Evolutionary conservation across 2,888 invertebrate species (phyloP).

Genomic region (Eilema sororculum): DNA sequence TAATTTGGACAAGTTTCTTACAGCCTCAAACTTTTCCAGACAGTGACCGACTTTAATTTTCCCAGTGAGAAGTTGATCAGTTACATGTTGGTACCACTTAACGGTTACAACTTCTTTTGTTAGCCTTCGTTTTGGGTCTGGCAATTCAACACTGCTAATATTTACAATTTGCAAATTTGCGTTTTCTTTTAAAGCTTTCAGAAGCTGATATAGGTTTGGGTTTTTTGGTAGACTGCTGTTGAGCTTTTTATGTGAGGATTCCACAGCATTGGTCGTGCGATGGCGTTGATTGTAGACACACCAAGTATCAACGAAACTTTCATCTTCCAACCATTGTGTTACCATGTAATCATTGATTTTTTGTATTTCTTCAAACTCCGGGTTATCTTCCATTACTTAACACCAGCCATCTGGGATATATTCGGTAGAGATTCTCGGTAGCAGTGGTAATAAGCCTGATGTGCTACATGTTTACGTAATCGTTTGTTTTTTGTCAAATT

Average conservation of each 20-base stretch:
- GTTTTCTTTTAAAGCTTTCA: constrained; percentile 31
- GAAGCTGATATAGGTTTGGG: constrained; percentile 58
- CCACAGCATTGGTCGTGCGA: no score
- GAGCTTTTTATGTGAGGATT: constrained; percentile 25
- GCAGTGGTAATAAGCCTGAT: constrained; percentile 3
- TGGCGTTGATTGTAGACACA: no score
- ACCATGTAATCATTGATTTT: constrained; percentile 18
- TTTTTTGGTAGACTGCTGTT: constrained; percentile 47
- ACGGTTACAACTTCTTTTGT: no score
- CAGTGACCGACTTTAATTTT: constrained; percentile 21
- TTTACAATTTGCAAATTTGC: constrained; percentile 14
- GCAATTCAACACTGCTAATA: constrained; percentile 9
- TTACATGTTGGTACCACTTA: constrained; percentile 17
- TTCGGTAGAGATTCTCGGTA: constrained; percentile 5
- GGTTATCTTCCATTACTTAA: constrained; percentile 24
- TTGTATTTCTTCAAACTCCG: constrained; percentile 6
- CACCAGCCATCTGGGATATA: constrained; percentile 22
- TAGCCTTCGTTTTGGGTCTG: no score
- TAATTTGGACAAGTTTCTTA: constrained; percentile 3
- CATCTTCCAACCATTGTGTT: no score
- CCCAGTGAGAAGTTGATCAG: constrained; percentile 23
- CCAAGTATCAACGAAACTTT: no score
- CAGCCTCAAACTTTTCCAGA: constrained; percentile 13
- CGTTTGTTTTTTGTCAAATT: background rate
- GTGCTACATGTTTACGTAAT: background rate